Evolutionary conservation across 2,797 vertebrate species (phyloP), one percentile per base, ranked within the genome.

Genomic region (Brotula barbata): DNA sequence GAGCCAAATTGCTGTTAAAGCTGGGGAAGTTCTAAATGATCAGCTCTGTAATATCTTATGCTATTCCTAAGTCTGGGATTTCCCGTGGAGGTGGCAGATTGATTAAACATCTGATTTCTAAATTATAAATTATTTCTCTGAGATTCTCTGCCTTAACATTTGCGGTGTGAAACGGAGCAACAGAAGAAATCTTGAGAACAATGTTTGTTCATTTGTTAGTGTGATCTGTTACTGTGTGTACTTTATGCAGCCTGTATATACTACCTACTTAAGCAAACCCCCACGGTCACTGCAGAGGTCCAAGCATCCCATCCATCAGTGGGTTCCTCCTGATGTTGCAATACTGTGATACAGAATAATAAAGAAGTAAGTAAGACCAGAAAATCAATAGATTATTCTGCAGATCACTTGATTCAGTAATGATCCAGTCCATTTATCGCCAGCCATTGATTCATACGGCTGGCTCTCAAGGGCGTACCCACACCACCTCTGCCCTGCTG

Each of bases 341-440:
- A 90, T 91, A 91, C 86, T 89, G 89, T 84, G 87, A 90, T 91
- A 91, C 89, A 72, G 90, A 92, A 92, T 92, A 91, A 91, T 91
- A 90, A 92, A 91, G 90, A 91, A 89, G 90, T 89, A 90, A 87
- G 88, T 91, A 92, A 91, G 89, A 87, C 84, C 81, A 81, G 84
- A 90, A 91, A 91, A 91, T 93, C 91, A 90, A 93, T 93, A 91
- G 85, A 92, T 93, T 92, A 91, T 92, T 92, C 89, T 88, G 90
- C 90, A 91, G 92, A 92, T 93, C 89, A 85, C 89, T 91, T 92
- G 90, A 92, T 93, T 92, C 90, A 87, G 87, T 91, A 92, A 92
- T 90, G 91, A 92, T 89, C 90, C 88, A 85, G 90, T 89, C 87
- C 88, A 92, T 92, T 91, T 91, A 92, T 91, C 79, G 88, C 88